Conservation (phyloP, 2,888 invertebrate genomes). For the Aphodius granarius region DNA sequence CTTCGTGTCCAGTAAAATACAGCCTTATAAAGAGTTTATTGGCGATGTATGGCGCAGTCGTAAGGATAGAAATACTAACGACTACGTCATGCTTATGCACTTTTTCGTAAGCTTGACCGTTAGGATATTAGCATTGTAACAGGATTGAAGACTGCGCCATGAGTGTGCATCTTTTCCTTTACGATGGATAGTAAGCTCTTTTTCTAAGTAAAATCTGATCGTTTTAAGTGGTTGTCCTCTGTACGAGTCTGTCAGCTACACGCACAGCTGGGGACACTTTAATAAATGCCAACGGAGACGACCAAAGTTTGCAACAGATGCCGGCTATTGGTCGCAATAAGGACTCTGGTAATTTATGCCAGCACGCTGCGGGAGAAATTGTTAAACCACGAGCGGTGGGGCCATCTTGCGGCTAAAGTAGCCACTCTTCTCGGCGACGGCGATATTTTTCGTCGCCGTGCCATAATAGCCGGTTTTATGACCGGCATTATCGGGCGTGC, state of each 20-base stretch:
- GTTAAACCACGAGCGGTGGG: not conserved
- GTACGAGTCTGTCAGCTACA: not conserved
- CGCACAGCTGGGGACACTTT: constrained; percentile 11
- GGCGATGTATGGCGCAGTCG: not conserved
- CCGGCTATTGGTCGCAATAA: constrained; percentile 24
- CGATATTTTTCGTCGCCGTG: constrained; percentile 1
- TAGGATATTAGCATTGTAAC: no score
- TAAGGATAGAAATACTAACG: no score
- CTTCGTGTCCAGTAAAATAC: not conserved
- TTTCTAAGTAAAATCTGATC: no score
- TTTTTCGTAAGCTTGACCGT: no score
- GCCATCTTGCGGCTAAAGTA: not conserved
- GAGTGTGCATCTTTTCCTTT: no score
- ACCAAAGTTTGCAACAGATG: constrained; percentile 17
- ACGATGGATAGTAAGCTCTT: no score
- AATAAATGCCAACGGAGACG: constrained; percentile 26
- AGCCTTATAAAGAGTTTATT: not conserved
- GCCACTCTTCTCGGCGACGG: not conserved
- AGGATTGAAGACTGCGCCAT: no score
- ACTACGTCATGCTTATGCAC: no score
- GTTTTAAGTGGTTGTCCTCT: no score
- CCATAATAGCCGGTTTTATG: constrained; percentile 6
- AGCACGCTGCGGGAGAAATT: constrained; percentile 3
- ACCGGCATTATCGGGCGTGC: constrained; percentile 1
- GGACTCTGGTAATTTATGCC: constrained; percentile 23